Percentiles rank a stretch among this genome's conserved stretches.
phyloP scores from a whole-genome alignment of 1,140 invertebrate species.

The Lordiphosa stackelbergi region DNA sequence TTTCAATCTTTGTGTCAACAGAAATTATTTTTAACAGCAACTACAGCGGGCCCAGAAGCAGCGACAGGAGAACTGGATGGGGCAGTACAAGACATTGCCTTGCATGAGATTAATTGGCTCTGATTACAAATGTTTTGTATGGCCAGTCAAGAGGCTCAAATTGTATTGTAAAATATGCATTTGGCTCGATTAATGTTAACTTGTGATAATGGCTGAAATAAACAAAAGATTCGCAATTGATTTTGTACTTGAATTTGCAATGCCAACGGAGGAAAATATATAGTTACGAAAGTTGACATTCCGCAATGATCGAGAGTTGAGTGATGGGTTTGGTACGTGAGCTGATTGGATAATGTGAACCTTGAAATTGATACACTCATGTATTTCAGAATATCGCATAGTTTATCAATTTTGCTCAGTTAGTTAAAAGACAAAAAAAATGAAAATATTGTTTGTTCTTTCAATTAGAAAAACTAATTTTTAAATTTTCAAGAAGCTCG shows the following conservation, averaged over 20 bases:
- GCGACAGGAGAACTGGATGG: slow-evolving; percentile 18
- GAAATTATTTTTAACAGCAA: slow-evolving; percentile 74
- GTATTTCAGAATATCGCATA: no score
- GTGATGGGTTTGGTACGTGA: slow-evolving; percentile 35
- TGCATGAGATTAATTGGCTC: slow-evolving; percentile 61
- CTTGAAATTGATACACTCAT: no score
- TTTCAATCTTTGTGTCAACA: slow-evolving; percentile 75
- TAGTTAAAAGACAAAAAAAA: no score
- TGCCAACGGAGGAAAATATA: slow-evolving; percentile 13
- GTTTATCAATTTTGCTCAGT: no score
- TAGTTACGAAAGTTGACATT: slow-evolving; percentile 1
- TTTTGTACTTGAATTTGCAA: slow-evolving; percentile 18
- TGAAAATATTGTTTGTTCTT: no score
- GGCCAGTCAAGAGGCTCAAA: slow-evolving; percentile 9
- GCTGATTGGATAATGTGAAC: slow-evolving; percentile 14
- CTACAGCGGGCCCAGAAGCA: slow-evolving; percentile 28
- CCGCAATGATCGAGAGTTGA: slow-evolving; percentile 17
- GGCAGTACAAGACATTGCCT: slow-evolving; percentile 20
- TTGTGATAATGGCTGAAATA: slow-evolving; percentile 64
- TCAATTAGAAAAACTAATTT: no score
- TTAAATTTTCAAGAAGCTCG: no score
- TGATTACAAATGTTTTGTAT: slow-evolving; percentile 69
- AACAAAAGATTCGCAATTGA: slow-evolving; percentile 21
- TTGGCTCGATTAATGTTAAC: slow-evolving; percentile 65
- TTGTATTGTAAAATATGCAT: slow-evolving; percentile 67